A percentile compares a stretch with the other conserved stretches of the same genome.
These are phyloP conservation scores for Macrosoma leucophasiata DNA, from an alignment of 2,888 invertebrate species.

Conservation along the genomic window DNA sequence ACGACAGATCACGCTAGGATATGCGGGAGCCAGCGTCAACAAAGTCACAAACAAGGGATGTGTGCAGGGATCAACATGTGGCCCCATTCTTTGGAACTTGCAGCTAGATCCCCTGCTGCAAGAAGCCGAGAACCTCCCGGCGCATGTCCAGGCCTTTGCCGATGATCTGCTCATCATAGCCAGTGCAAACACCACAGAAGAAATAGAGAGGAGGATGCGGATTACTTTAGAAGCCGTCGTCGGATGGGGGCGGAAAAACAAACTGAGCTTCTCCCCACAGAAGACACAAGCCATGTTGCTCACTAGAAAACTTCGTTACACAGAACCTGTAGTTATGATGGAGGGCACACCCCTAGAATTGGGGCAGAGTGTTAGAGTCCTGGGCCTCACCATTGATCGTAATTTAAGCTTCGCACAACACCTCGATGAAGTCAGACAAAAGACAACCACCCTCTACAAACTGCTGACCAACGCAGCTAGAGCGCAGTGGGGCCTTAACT, in stretches of 20 bases:
- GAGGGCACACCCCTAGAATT: background rate
- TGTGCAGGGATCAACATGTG: slow-evolving; percentile 20
- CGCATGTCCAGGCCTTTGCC: slow-evolving; percentile 23
- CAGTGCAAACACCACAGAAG: background rate
- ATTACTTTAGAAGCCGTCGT: slow-evolving; percentile 1
- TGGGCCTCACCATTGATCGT: slow-evolving; percentile 11
- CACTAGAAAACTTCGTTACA: slow-evolving; percentile 16
- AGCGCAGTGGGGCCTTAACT: slow-evolving; percentile 10
- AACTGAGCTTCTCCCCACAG: slow-evolving; percentile 19
- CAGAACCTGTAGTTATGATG: slow-evolving; percentile 12
- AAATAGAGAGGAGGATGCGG: slow-evolving; percentile 4
- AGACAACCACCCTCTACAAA: slow-evolving; percentile 8
- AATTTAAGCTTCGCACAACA: slow-evolving; percentile 11
- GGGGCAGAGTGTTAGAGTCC: slow-evolving; percentile 1
- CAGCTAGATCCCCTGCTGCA: slow-evolving; percentile 17
- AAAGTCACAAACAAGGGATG: slow-evolving; percentile 19
- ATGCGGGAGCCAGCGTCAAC: slow-evolving; percentile 7
- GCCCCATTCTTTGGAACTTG: slow-evolving; percentile 23
- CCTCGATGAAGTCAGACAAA: background rate
- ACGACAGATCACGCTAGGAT: slow-evolving; percentile 10
- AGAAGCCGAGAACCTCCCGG: background rate
- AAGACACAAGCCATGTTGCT: slow-evolving; percentile 16
- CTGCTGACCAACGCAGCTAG: slow-evolving; percentile 6
- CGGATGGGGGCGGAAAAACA: slow-evolving; percentile 15
- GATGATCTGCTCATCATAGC: slow-evolving; percentile 22